Evolutionary conservation across 2,113 vertebrate genomes (phyloP), one percentile per base, ranked within the genome.

Genomic region (Blennius ocellaris): DNA sequence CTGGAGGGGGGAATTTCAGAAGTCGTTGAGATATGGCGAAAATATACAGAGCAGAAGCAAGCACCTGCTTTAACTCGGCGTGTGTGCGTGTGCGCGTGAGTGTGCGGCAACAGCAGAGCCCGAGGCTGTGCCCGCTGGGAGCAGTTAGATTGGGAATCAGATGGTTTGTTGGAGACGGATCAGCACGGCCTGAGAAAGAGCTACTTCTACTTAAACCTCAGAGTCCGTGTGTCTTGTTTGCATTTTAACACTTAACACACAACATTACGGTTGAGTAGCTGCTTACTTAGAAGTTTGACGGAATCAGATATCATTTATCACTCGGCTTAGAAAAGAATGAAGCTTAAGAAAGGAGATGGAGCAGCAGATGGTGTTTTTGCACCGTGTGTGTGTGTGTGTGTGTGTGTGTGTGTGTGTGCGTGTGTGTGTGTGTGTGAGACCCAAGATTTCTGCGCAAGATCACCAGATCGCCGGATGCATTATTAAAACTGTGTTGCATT

Each of bases 311-410:
- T 30, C 21, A 49, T 45, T 10, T 45, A 45, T 11, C 39, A 38
- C 43, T 66, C 55, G 60, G 69, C 52, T 47, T 6, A 36, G 68
- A 58, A 64, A 69, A n/a, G 7, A 72, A 71, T 68, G 6, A 51
- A 45, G 49, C 74, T n/a, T 37, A 64, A 10, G 43, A 38, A 17
- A 67, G 55, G 36, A 30, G 56, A 17, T 7, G 37, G 48, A 21
- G 41, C 58, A 85, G 76, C 85, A 89, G 87, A 87, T 90, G 87
- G 83, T 86, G 76, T 84, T 88, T 75, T 76, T 47, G 56, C 80
- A 73, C 52, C 69, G 21, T 30, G 21, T 41, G 7, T 1, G 5
- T 37, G 17, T 16, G 8, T 60, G 37, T 36, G 56, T 37, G 48
- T 45, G 16, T 30, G 21, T 30, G 21, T 30, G 21, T 2, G 21